Evolutionary conservation across 1,140 invertebrate genomes (phyloP).

Genomic region (Drosophila simulans): DNA sequence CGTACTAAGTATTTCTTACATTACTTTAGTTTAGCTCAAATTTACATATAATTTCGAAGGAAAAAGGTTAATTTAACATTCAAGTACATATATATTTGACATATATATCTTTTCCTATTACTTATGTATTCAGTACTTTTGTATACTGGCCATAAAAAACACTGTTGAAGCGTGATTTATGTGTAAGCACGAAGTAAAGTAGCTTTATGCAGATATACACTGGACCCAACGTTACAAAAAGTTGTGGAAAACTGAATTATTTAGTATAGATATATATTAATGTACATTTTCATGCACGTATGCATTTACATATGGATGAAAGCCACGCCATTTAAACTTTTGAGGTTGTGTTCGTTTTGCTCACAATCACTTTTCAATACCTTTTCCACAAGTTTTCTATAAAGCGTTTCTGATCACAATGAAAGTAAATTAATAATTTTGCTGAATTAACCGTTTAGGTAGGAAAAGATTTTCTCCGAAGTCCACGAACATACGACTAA

Average conservation of each 20-base stretch:
- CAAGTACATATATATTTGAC: not conserved
- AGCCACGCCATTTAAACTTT: conserved; percentile 67
- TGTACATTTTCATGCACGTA: conserved; percentile 25
- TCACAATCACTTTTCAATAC: conserved; percentile 9
- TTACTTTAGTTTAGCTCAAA: not conserved
- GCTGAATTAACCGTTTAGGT: conserved; percentile 22
- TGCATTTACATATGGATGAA: conserved; percentile 41
- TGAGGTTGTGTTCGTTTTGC: conserved; percentile 59
- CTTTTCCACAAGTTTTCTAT: conserved; percentile 8
- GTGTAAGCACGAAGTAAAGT: not conserved
- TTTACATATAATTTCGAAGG: not conserved
- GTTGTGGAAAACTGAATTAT: conserved; percentile 3
- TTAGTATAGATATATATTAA: not conserved
- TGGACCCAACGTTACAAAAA: not conserved
- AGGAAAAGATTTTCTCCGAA: conserved; percentile 24
- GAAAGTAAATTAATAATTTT: conserved; percentile 26
- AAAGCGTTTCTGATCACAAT: conserved; percentile 11
- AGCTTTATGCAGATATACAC: too few species aligned
- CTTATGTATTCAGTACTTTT: not conserved
- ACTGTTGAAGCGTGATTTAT: not conserved
- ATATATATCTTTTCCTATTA: conserved; percentile 2
- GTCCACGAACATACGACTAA: conserved; percentile 16
- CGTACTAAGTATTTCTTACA: not conserved
- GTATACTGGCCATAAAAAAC: not conserved
- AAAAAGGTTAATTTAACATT: conserved; percentile 9